A percentile compares a stretch with the other conserved stretches of the same genome.
Evolutionary conservation across 1,140 invertebrate species (phyloP).

Genomic region (Papilio machaon): DNA sequence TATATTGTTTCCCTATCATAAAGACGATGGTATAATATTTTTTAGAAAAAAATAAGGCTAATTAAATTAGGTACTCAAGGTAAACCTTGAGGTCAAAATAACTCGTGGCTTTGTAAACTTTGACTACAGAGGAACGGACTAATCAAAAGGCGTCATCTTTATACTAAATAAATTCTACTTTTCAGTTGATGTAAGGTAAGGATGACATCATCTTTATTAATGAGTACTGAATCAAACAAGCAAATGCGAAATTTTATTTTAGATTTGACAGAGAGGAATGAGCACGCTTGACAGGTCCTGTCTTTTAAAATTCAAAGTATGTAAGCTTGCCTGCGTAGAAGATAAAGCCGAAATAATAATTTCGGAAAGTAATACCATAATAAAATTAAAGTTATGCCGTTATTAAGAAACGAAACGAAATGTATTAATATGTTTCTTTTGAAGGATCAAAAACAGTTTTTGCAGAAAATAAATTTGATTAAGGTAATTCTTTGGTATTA

Average conservation of each 20-base stretch:
- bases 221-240: no score
- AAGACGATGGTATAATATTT: neutral
- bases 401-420: conserved; percentile 25
- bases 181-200: no score
- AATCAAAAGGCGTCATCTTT: neutral
- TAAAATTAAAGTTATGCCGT: conserved; percentile 30
- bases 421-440: conserved; percentile 29
- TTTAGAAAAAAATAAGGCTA: neutral
- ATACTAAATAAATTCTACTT: no score
- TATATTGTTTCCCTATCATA: neutral
- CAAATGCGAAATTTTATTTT: neutral
- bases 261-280: neutral
- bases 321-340: conserved; percentile 5
- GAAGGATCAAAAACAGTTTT: conserved; percentile 13
- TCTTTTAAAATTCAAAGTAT: neutral
- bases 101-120: neutral
- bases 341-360: conserved; percentile 25
- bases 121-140: neutral
- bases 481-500: neutral
- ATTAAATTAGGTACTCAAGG: neutral
- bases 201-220: no score
- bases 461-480: conserved; percentile 26
- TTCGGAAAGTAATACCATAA: conserved; percentile 27
- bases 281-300: neutral
- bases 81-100: neutral